phyloP scores from a whole-genome alignment of 2,888 invertebrate genomes.

The Drosophila anceps region DNA sequence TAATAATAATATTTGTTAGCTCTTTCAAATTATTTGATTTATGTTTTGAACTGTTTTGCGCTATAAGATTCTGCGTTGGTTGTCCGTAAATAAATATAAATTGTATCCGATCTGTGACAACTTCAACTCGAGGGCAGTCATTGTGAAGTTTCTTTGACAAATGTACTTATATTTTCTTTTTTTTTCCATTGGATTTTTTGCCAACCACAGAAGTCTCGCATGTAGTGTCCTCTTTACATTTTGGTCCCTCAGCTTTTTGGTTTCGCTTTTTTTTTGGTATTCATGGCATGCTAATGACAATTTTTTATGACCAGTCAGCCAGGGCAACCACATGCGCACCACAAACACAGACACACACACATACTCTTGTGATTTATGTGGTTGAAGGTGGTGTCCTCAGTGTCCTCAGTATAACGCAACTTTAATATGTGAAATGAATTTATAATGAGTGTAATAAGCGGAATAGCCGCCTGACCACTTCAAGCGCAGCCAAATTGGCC shows the following conservation, averaged over 20 bases:
- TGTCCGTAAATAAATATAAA: conserved; percentile 4
- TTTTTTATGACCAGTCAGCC: conserved; percentile 17
- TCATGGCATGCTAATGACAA: conserved; percentile 37
- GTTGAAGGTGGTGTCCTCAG: conserved; percentile 5
- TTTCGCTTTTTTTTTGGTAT: conserved; percentile 10
- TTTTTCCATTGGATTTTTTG: background rate
- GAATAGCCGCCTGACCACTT: background rate
- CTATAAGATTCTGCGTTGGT: background rate
- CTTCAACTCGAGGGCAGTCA: background rate
- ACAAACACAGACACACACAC: background rate
- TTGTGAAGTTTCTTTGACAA: background rate
- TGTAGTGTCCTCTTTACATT: background rate
- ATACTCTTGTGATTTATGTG: conserved; percentile 19
- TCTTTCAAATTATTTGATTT: conserved; percentile 3
- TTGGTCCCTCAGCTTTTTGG: conserved; percentile 6
- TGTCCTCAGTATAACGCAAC: conserved; percentile 14
- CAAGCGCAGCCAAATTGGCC: background rate
- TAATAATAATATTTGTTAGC: background rate
- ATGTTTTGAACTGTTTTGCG: background rate
- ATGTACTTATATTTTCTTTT: conserved; percentile 1
- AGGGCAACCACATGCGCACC: conserved; percentile 14
- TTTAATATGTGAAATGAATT: conserved; percentile 5
- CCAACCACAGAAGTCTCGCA: background rate
- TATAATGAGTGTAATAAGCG: background rate
- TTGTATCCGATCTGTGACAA: background rate